Evolutionary conservation across 2,113 vertebrate genomes (phyloP).

Genomic region (Serinus canaria): DNA sequence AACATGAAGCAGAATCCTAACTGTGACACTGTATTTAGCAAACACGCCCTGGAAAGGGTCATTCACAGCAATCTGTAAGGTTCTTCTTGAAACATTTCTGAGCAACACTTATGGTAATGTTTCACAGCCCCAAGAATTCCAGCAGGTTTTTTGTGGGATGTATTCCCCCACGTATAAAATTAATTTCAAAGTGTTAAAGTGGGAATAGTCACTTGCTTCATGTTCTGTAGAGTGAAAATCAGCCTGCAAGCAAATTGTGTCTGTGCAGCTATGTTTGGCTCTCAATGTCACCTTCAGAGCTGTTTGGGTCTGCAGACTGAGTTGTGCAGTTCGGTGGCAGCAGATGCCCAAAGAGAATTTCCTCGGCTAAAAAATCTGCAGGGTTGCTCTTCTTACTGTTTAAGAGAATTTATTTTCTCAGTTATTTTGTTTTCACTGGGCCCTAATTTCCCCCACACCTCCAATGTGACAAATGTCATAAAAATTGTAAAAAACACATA

Average conservation of each 20-base stretch:
- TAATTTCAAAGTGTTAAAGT: slow-evolving; percentile 41
- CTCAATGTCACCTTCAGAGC: slow-evolving; percentile 47
- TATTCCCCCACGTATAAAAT: slow-evolving; percentile 19
- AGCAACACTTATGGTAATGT: neutral
- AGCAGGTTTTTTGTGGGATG: slow-evolving; percentile 20
- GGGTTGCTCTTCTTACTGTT: neutral
- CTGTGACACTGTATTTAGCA: neutral
- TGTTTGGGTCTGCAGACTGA: slow-evolving; percentile 8
- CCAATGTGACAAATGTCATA: neutral
- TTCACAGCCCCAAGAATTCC: slow-evolving; percentile 4
- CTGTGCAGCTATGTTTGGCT: slow-evolving; percentile 7
- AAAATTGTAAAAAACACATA: neutral
- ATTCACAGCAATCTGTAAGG: neutral
- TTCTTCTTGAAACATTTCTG: neutral
- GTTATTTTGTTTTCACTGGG: neutral
- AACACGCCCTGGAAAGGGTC: neutral
- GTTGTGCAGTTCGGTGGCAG: neutral
- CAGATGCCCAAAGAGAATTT: slow-evolving; percentile 17
- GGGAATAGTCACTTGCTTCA: slow-evolving; percentile 12
- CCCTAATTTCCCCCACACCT: neutral
- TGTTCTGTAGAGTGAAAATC: slow-evolving; percentile 27
- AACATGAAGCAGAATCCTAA: neutral
- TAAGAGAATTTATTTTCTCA: neutral
- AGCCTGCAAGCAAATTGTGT: neutral
- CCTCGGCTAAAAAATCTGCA: neutral